Percentiles rank a stretch among this genome's conserved stretches.
phyloP scores from a whole-genome alignment of 1,140 invertebrate species.

The Plectrocnemia conspersa region DNA sequence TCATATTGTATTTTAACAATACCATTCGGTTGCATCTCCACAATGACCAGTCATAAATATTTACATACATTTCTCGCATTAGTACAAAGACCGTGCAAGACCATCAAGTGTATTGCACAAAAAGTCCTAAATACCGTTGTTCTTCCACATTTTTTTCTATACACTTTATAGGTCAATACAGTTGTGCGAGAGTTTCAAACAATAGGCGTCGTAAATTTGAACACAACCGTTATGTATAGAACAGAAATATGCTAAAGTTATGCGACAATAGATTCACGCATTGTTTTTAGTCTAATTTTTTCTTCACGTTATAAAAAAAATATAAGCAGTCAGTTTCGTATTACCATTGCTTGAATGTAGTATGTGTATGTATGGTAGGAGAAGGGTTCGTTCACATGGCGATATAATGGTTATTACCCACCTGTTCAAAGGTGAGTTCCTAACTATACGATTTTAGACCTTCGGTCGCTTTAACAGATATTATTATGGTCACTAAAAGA shows the following conservation, averaged over 20 bases:
- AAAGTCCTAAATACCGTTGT: neutral
- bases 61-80: neutral
- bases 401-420: slow-evolving; percentile 32
- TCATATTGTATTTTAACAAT: no score
- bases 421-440: slow-evolving; percentile 21
- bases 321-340: neutral
- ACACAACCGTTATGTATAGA: slow-evolving; percentile 3
- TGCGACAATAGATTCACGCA: neutral
- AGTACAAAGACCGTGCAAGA: neutral
- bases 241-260: slow-evolving; percentile 3
- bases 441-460: neutral
- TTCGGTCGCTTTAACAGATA: no score
- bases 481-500: no score
- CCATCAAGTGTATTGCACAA: slow-evolving; percentile 1
- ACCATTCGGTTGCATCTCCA: no score
- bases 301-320: neutral
- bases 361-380: neutral
- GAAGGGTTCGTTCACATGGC: slow-evolving; percentile 14
- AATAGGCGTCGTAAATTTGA: slow-evolving; percentile 1
- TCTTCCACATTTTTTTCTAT: neutral
- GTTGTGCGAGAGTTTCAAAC: neutral
- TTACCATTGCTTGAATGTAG: neutral
- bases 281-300: neutral
- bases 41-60: neutral
- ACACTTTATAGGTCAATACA: neutral